A percentile compares a stretch with the other conserved stretches of the same genome.
Evolutionary conservation across 2,888 invertebrate species (phyloP).

Genomic region (Dexiosoma caninum): DNA sequence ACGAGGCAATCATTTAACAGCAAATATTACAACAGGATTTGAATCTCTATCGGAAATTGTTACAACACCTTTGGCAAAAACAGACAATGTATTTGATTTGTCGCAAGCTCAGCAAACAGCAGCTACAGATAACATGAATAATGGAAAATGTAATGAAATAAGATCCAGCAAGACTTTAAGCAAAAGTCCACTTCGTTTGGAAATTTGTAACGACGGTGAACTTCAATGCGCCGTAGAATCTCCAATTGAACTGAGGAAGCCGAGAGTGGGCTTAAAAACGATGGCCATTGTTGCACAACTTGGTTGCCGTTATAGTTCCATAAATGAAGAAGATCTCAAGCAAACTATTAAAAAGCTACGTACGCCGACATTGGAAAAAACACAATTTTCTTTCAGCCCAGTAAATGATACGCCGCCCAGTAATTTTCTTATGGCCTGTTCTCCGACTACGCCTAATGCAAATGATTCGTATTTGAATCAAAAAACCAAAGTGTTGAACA

Average conservation of each 20-base stretch:
- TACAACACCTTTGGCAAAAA: slow-evolving; percentile 19
- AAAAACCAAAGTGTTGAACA: not conserved
- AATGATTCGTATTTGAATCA: not conserved
- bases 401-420: not conserved
- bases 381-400: slow-evolving; percentile 37
- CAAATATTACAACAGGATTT: slow-evolving; percentile 66
- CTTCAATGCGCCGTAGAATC: not conserved
- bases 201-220: slow-evolving; percentile 44
- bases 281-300: slow-evolving; percentile 76
- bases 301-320: slow-evolving; percentile 83
- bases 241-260: slow-evolving; percentile 7
- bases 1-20: slow-evolving; percentile 14
- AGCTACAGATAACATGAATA: not conserved
- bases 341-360: slow-evolving; percentile 83
- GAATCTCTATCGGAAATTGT: slow-evolving; percentile 70
- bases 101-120: not conserved
- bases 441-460: not conserved
- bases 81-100: slow-evolving; percentile 11
- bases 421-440: not conserved
- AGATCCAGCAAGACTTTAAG: slow-evolving; percentile 64
- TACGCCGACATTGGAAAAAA: slow-evolving; percentile 79
- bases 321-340: slow-evolving; percentile 84
- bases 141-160: not conserved
- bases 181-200: slow-evolving; percentile 58
- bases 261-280: slow-evolving; percentile 63